These are phyloP conservation scores for Bufotes viridis DNA, from an alignment of 2,797 vertebrate species.

Conservation along the genomic window DNA sequence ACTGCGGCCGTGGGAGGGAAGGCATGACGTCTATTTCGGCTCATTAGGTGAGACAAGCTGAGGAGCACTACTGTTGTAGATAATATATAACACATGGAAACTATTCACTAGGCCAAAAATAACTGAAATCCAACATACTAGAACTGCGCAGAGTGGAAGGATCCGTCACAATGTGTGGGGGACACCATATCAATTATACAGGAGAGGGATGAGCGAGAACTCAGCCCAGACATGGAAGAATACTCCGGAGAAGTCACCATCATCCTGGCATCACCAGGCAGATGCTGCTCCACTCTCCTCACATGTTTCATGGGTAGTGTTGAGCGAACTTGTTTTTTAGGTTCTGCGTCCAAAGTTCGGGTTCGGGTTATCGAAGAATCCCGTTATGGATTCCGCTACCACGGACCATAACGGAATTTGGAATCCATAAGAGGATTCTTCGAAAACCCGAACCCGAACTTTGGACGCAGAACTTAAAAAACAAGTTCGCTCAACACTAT, in stretches of 20 bases:
- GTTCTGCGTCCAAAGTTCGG: too few species aligned
- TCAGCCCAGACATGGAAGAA: not conserved
- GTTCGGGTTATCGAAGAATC: too few species aligned
- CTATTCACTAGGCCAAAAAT: conserved; percentile 25
- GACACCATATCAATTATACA: not conserved
- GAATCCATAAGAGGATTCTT: too few species aligned
- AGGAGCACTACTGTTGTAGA: conserved; percentile 20
- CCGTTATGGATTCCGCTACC: too few species aligned
- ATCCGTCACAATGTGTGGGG: not conserved
- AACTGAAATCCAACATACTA: conserved; percentile 15
- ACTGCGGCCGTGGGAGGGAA: not conserved
- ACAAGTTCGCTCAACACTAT: too few species aligned
- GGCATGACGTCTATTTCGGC: conserved; percentile 31
- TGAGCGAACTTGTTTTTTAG: too few species aligned
- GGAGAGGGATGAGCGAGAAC: not conserved
- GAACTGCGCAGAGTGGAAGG: not conserved
- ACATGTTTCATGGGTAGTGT: not conserved
- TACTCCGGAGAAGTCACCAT: not conserved
- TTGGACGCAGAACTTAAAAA: too few species aligned
- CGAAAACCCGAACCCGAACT: too few species aligned
- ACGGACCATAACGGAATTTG: too few species aligned
- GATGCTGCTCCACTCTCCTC: not conserved
- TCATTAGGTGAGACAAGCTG: conserved; percentile 41
- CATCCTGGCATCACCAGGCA: not conserved
- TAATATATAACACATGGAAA: conserved; percentile 50